Percentiles rank a stretch among this genome's conserved stretches.
Conservation (phyloP, 30 jellyfish, hydroid and myxozoan genomes). For the Sanderia malayensis region DNA sequence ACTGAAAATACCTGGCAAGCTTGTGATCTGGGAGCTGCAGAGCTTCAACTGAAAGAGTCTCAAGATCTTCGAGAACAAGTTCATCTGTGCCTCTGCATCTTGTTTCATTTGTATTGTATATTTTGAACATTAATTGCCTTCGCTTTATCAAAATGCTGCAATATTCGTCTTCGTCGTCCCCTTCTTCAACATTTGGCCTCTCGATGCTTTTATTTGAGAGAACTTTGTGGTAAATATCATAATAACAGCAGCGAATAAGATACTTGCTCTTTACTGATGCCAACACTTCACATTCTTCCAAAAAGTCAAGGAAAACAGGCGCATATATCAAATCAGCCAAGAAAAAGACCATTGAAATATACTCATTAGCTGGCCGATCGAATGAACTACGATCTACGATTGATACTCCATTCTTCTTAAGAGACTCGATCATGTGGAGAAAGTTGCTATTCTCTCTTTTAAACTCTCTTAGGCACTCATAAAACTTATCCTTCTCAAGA, state of each 20-base stretch:
- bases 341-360: conserved; percentile 10
- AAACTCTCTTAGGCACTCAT: conserved; percentile 18
- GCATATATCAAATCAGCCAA: conserved; percentile 14
- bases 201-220: not conserved
- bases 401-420: not conserved
- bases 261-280: not conserved
- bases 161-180: not conserved
- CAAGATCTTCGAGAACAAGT: too few species aligned
- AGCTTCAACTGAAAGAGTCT: not conserved
- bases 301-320: not conserved
- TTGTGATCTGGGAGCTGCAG: not conserved
- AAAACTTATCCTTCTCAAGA: conserved; percentile 19
- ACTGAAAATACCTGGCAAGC: not conserved
- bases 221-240: not conserved
- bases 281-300: conserved; percentile 12
- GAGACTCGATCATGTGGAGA: conserved; percentile 1
- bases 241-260: not conserved
- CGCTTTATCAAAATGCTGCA: not conserved
- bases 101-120: too few species aligned
- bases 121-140: not conserved
- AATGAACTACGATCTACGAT: not conserved
- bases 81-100: too few species aligned
- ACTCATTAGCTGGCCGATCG: conserved; percentile 11
- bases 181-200: not conserved
- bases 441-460: conserved; percentile 16